Percentiles rank a stretch among this genome's conserved stretches.
phyloP scores from a whole-genome alignment of 2,797 vertebrate genomes.

The Petrocephalus sullivani region DNA sequence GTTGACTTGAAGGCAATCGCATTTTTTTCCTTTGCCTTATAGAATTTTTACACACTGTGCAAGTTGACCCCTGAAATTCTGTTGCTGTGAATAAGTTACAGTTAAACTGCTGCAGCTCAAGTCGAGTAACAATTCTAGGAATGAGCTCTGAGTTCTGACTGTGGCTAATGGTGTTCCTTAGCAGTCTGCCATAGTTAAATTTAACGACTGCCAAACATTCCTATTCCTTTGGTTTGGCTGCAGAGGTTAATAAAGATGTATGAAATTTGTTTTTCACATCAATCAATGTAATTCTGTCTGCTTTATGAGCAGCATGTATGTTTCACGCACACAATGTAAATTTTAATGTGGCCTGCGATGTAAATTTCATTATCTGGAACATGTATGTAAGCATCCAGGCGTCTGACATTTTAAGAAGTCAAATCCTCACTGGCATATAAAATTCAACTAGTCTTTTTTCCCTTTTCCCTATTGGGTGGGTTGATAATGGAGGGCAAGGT shows the following conservation, averaged over 20 bases:
- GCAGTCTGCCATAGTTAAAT: neutral
- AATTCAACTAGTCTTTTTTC: neutral
- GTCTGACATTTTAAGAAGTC: slow-evolving; percentile 3
- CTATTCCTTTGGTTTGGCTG: neutral
- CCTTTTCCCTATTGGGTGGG: neutral
- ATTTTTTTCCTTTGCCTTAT: neutral
- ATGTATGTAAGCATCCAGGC: neutral
- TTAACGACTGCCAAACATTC: neutral
- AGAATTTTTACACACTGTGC: neutral
- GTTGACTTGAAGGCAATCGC: neutral
- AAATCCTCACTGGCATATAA: neutral
- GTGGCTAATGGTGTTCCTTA: neutral
- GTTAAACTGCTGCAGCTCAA: neutral
- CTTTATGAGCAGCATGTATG: neutral
- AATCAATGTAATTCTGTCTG: neutral
- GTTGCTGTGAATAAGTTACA: neutral
- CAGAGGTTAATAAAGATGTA: slow-evolving; percentile 6
- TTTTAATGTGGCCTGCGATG: neutral
- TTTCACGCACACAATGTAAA: neutral
- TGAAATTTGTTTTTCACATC: neutral
- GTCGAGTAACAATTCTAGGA: neutral
- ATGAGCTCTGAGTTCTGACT: neutral
- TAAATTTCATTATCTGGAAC: neutral
- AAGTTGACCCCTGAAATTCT: neutral
- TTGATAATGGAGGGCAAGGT: neutral